A percentile compares a stretch with the other conserved stretches of the same genome.
Conservation (phyloP, 2,888 invertebrate genomes). For the Oscheius sp. region DNA sequence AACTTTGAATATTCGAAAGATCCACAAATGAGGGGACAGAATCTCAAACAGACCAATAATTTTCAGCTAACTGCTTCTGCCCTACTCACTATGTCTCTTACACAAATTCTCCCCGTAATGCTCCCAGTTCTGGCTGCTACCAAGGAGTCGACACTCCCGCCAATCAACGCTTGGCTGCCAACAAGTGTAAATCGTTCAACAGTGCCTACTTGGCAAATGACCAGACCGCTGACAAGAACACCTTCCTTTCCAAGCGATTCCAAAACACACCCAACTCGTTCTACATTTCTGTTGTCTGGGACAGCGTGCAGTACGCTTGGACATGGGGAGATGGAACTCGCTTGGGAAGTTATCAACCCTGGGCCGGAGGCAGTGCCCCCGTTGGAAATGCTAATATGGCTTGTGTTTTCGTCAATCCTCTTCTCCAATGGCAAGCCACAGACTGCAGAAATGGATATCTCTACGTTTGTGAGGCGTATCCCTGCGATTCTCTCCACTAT, state of each 20-base stretch:
- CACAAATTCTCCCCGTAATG: not conserved
- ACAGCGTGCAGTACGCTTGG: not conserved
- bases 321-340: conserved; percentile 5
- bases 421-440: conserved; percentile 1
- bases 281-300: conserved; percentile 6
- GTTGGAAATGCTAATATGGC: not conserved
- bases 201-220: conserved; percentile 15
- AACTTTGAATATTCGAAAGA: too few relatives aligned
- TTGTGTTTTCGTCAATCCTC: not conserved
- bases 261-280: not conserved
- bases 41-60: not conserved
- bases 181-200: conserved; percentile 18
- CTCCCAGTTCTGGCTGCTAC: conserved; percentile 21
- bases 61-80: not conserved
- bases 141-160: not conserved
- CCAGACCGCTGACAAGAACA: not conserved
- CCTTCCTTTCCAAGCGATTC: not conserved
- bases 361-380: not conserved
- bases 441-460: conserved; percentile 5
- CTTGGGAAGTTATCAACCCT: not conserved
- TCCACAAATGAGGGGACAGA: too few relatives aligned
- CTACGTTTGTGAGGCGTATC: not conserved
- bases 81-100: not conserved
- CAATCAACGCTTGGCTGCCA: conserved; percentile 7
- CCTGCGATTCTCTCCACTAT: conserved; percentile 3